phyloP scores from a whole-genome alignment of 2,797 vertebrate genomes.

The Chaetodon trifasciatus region DNA sequence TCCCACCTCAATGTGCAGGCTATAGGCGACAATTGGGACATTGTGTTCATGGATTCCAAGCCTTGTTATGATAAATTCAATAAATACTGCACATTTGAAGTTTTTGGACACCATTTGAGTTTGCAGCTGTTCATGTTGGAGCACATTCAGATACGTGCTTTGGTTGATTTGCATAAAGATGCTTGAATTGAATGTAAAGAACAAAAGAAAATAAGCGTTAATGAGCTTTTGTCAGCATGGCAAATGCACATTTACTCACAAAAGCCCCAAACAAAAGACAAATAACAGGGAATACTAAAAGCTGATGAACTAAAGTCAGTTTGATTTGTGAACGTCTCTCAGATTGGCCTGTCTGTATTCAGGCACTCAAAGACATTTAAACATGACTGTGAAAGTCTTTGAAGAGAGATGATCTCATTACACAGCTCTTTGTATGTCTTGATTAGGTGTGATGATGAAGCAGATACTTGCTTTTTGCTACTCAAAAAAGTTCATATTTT shows the following conservation, averaged over 20 bases:
- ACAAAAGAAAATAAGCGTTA: neutral
- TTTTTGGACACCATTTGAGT: neutral
- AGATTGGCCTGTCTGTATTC: constrained; percentile 22
- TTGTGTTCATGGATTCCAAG: constrained; percentile 75
- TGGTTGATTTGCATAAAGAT: constrained; percentile 20
- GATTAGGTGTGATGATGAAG: constrained; percentile 50
- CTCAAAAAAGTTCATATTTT: neutral
- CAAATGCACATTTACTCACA: constrained; percentile 7
- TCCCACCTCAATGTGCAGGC: constrained; percentile 78
- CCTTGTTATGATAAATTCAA: constrained; percentile 53
- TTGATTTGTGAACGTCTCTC: constrained; percentile 25
- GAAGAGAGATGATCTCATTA: constrained; percentile 59
- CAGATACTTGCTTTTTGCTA: constrained; percentile 18
- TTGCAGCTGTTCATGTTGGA: constrained; percentile 6
- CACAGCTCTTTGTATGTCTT: constrained; percentile 49
- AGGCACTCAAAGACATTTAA: constrained; percentile 10
- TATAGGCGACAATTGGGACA: constrained; percentile 79
- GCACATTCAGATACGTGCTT: neutral
- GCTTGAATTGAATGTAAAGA: neutral
- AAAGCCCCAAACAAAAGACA: neutral
- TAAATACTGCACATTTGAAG: constrained; percentile 20
- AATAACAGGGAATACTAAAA: neutral
- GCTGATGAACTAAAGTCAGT: constrained; percentile 10
- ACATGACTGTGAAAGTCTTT: constrained; percentile 17
- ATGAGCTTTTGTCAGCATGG: constrained; percentile 21